These are phyloP conservation scores for Cassiopea xamachana DNA, from an alignment of 30 jellyfish, hydroid and myxozoan genomes.

Conservation along the genomic window DNA sequence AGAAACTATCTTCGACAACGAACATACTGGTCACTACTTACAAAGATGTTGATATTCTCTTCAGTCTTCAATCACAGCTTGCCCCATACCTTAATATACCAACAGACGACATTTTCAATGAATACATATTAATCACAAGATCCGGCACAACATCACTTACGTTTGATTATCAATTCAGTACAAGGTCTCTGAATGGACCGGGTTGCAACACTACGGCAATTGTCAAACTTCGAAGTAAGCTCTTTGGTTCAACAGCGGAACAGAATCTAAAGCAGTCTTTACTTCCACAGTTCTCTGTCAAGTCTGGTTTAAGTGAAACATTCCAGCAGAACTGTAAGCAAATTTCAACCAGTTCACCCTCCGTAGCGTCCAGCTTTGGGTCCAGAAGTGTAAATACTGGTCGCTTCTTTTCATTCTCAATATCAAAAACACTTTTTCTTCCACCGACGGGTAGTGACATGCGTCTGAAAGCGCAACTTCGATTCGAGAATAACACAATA, in stretches of 20 bases:
- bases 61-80: conserved; percentile 52
- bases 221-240: conserved; percentile 64
- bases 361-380: conserved; percentile 9
- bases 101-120: conserved; percentile 44
- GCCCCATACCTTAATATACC: conserved; percentile 46
- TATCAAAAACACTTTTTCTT: conserved; percentile 59
- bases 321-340: conserved; percentile 60
- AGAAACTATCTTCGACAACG: conserved; percentile 54
- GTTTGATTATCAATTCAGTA: conserved; percentile 64
- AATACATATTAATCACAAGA: conserved; percentile 26
- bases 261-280: conserved; percentile 32
- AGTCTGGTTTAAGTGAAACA: conserved; percentile 26
- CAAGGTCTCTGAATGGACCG: conserved; percentile 34
- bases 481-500: conserved; percentile 31
- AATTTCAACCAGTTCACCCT: conserved; percentile 75
- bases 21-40: conserved; percentile 50
- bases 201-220: conserved; percentile 63
- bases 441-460: conserved; percentile 81
- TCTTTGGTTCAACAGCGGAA: conserved; percentile 48
- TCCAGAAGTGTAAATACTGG: conserved; percentile 46
- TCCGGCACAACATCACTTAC: conserved; percentile 48
- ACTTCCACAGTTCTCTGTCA: conserved; percentile 57
- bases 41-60: conserved; percentile 66
- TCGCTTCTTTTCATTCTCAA: conserved; percentile 48
- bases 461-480: conserved; percentile 60